A percentile compares a stretch with the other conserved stretches of the same genome.
Conservation (phyloP, 2,888 invertebrate genomes). For the Cerceris rybyensis region DNA sequence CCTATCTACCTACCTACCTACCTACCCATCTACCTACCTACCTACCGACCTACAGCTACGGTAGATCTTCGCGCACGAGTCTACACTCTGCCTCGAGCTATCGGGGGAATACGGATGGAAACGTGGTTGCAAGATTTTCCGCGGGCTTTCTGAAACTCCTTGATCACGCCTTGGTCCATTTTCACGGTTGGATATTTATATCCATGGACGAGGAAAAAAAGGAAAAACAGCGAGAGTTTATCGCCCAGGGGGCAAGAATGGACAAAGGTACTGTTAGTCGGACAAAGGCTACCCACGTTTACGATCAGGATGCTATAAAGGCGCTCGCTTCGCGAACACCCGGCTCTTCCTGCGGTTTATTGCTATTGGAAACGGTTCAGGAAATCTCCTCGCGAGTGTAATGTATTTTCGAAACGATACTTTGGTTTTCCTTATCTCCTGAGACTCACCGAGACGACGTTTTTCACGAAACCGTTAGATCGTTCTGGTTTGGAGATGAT, state of each 20-base stretch:
- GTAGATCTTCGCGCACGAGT: constrained; percentile 36
- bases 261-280: constrained; percentile 60
- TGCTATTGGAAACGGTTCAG: constrained; percentile 61
- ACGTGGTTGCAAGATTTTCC: too few relatives aligned
- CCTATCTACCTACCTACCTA: constrained; percentile 30
- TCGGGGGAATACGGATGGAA: constrained; percentile 4
- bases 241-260: constrained; percentile 36
- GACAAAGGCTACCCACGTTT: constrained; percentile 64
- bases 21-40: constrained; percentile 23
- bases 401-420: constrained; percentile 41
- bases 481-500: neutral
- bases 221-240: constrained; percentile 3
- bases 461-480: constrained; percentile 24
- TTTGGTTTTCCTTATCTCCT: constrained; percentile 43
- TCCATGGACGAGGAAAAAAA: neutral
- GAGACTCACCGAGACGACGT: constrained; percentile 16
- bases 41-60: constrained; percentile 45
- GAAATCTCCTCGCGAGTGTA: constrained; percentile 50
- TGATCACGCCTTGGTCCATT: too few relatives aligned
- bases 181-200: neutral
- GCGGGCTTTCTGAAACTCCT: too few relatives aligned
- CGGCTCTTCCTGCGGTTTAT: constrained; percentile 63
- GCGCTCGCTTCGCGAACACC: constrained; percentile 52
- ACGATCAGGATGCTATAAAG: constrained; percentile 61
- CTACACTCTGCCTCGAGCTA: constrained; percentile 28